Evolutionary conservation across 2,797 vertebrate species (phyloP).

Genomic region (Xenopus petersii): DNA sequence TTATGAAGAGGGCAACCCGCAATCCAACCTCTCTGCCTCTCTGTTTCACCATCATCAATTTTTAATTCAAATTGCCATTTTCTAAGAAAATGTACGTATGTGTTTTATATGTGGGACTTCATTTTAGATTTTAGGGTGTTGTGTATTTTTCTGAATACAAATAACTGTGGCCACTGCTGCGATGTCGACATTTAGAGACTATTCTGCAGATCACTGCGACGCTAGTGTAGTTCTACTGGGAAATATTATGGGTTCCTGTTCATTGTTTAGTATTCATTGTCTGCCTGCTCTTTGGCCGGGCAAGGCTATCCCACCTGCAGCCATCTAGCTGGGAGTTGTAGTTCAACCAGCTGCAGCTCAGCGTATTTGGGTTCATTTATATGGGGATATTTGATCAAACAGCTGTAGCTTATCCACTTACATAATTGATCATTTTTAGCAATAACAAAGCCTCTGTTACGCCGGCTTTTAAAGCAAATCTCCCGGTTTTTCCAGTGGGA

Average conservation of each 20-base stretch:
- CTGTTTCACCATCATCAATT: slow-evolving; percentile 50
- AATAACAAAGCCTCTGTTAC: too few species aligned
- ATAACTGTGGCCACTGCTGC: slow-evolving; percentile 38
- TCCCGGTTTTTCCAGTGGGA: too few species aligned
- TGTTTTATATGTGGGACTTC: slow-evolving; percentile 52
- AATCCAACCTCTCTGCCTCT: slow-evolving; percentile 54
- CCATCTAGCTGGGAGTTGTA: not conserved
- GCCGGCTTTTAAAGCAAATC: too few species aligned
- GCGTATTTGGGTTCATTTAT: not conserved
- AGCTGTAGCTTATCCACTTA: not conserved
- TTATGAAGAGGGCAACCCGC: slow-evolving; percentile 52
- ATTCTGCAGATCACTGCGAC: slow-evolving; percentile 12
- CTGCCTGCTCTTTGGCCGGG: too few species aligned
- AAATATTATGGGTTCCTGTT: too few species aligned
- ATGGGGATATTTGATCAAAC: slow-evolving; percentile 21
- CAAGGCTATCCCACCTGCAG: too few species aligned
- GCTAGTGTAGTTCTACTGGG: slow-evolving; percentile 2
- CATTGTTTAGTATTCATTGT: too few species aligned
- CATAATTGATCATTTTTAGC: too few species aligned
- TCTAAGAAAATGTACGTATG: slow-evolving; percentile 55
- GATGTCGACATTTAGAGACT: slow-evolving; percentile 47
- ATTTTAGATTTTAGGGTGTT: slow-evolving; percentile 50
- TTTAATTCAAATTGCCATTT: slow-evolving; percentile 61
- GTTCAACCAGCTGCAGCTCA: not conserved
- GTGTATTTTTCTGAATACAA: slow-evolving; percentile 49